Conservation (phyloP, 2,888 invertebrate species). For the Troides helena region DNA sequence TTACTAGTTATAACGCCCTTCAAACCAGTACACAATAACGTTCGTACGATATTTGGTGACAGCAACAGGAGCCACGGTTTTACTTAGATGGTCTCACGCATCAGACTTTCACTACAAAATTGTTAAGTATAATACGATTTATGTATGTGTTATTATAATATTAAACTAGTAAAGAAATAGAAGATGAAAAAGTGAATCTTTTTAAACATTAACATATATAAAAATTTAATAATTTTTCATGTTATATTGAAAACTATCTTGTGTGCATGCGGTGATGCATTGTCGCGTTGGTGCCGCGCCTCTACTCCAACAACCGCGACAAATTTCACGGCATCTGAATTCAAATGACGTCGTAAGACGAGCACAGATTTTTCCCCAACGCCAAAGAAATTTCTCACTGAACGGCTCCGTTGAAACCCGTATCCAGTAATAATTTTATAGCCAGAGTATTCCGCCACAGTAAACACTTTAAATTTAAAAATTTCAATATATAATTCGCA, state of each 20-base stretch:
- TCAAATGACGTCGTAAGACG: slow-evolving; percentile 58
- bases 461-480: slow-evolving; percentile 45
- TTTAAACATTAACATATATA: not conserved
- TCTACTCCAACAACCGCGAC: slow-evolving; percentile 55
- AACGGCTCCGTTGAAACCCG: slow-evolving; percentile 54
- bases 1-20: too few relatives aligned
- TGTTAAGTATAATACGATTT: too few relatives aligned
- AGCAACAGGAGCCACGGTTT: too few relatives aligned
- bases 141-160: not conserved
- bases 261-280: slow-evolving; percentile 37
- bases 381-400: slow-evolving; percentile 61
- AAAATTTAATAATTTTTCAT: not conserved
- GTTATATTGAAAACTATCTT: slow-evolving; percentile 31
- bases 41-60: too few relatives aligned
- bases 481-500: slow-evolving; percentile 35
- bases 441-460: slow-evolving; percentile 40
- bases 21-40: too few relatives aligned
- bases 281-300: slow-evolving; percentile 35
- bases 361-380: slow-evolving; percentile 61
- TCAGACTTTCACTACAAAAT: too few relatives aligned
- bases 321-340: slow-evolving; percentile 73
- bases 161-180: slow-evolving; percentile 63
- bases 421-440: slow-evolving; percentile 49
- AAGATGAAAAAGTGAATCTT: slow-evolving; percentile 51
- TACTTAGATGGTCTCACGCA: too few relatives aligned